These are phyloP conservation scores for Leptinotarsa tumamoca DNA, from an alignment of 2,888 invertebrate genomes.

Conservation along the genomic window DNA sequence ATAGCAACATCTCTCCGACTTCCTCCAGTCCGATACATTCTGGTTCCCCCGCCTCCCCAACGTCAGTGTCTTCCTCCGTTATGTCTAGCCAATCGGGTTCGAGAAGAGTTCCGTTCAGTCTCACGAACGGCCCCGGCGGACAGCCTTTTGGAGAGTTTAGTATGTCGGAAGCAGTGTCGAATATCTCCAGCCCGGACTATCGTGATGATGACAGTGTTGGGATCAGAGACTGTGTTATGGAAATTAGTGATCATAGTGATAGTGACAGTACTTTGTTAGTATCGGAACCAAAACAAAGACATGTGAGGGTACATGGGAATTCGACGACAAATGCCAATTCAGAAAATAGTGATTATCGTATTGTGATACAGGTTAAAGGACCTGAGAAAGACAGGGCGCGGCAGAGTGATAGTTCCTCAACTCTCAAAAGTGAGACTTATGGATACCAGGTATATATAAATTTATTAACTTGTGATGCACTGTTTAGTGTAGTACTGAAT, in stretches of 20 bases:
- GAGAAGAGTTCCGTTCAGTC: conserved; percentile 69
- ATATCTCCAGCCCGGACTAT: conserved; percentile 91
- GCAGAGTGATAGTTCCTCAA: conserved; percentile 47
- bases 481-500: too few species aligned
- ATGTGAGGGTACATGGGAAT: conserved; percentile 45
- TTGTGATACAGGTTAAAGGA: conserved; percentile 85
- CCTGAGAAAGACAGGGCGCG: conserved; percentile 68
- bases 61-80: conserved; percentile 88
- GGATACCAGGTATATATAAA: conserved; percentile 44
- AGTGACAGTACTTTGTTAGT: conserved; percentile 90
- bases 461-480: too few species aligned
- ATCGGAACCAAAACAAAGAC: conserved; percentile 76
- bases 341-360: conserved; percentile 77
- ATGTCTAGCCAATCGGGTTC: conserved; percentile 84
- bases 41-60: conserved; percentile 82
- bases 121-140: conserved; percentile 63
- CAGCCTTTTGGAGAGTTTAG: conserved; percentile 72
- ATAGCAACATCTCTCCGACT: conserved; percentile 79
- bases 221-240: conserved; percentile 86
- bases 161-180: conserved; percentile 87
- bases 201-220: conserved; percentile 88
- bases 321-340: conserved; percentile 61
- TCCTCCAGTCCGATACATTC: conserved; percentile 79
- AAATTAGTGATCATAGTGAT: conserved; percentile 89
- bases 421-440: conserved; percentile 42